Conservation (phyloP, 2,113 vertebrate species). For the Cynocephalus volans region DNA sequence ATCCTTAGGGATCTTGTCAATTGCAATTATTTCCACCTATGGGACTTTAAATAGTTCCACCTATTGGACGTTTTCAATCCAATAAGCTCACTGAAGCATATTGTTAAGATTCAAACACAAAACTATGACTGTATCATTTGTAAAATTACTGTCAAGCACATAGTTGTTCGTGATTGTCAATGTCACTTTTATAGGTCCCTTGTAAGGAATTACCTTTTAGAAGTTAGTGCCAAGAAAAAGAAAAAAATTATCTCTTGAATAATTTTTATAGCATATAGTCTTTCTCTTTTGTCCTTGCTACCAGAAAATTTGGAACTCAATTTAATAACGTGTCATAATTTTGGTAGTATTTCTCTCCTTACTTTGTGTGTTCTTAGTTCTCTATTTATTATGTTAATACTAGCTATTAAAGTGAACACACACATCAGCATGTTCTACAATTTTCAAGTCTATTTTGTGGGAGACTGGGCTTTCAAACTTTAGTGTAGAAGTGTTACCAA, state of each 20-base stretch:
- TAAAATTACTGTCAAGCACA: neutral
- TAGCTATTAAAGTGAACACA: neutral
- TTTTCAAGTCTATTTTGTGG: neutral
- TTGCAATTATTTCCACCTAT: neutral
- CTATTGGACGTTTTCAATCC: neutral
- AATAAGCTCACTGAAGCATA: neutral
- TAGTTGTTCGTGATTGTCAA: neutral
- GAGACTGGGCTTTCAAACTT: neutral
- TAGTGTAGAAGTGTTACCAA: neutral
- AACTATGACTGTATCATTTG: neutral
- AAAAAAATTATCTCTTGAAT: neutral
- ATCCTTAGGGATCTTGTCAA: neutral
- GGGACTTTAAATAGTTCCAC: neutral
- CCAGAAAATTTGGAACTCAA: neutral
- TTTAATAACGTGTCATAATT: neutral
- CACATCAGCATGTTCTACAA: neutral
- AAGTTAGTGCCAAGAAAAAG: neutral
- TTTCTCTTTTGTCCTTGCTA: neutral
- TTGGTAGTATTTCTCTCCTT: neutral
- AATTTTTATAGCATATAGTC: neutral
- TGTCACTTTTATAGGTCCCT: neutral
- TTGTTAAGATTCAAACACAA: neutral
- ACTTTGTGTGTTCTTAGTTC: neutral
- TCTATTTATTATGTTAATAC: neutral
- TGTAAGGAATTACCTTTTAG: conserved; percentile 12